A percentile compares a stretch with the other conserved stretches of the same genome.
These are phyloP conservation scores for Cryptomyrus ogoouensis DNA, from an alignment of 2,113 vertebrate genomes.

Conservation along the genomic window DNA sequence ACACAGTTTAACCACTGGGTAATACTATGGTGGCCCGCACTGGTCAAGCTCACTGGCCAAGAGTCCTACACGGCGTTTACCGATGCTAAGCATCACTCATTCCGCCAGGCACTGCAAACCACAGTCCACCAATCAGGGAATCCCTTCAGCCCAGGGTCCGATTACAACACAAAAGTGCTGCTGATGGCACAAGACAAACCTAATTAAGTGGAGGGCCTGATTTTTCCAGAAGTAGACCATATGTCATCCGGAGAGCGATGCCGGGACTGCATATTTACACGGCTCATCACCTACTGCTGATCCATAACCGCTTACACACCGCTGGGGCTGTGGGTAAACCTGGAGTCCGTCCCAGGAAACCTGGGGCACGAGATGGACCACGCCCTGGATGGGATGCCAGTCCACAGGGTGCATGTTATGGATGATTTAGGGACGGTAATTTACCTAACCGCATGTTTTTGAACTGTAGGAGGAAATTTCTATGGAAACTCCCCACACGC, in stretches of 20 bases:
- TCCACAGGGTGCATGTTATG: background rate
- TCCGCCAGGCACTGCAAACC: background rate
- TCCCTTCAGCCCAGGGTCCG: background rate
- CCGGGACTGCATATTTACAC: background rate
- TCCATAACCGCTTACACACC: background rate
- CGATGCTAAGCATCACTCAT: background rate
- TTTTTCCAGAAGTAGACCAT: background rate
- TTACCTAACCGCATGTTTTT: background rate
- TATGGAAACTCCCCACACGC: background rate
- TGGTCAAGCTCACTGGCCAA: background rate
- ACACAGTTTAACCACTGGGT: background rate
- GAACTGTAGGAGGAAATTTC: background rate
- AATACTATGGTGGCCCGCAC: background rate
- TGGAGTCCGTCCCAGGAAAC: background rate
- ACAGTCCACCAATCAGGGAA: background rate
- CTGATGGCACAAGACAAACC: background rate
- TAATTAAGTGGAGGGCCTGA: background rate
- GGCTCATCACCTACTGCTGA: background rate
- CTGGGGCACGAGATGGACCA: background rate
- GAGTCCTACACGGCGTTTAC: background rate
- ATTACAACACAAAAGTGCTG: background rate
- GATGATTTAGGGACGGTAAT: background rate
- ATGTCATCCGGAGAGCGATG: background rate
- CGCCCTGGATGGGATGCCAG: background rate
- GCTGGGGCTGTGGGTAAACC: background rate